These are phyloP conservation scores for Plecotus auritus DNA, from an alignment of 2,113 vertebrate genomes.

Conservation along the genomic window DNA sequence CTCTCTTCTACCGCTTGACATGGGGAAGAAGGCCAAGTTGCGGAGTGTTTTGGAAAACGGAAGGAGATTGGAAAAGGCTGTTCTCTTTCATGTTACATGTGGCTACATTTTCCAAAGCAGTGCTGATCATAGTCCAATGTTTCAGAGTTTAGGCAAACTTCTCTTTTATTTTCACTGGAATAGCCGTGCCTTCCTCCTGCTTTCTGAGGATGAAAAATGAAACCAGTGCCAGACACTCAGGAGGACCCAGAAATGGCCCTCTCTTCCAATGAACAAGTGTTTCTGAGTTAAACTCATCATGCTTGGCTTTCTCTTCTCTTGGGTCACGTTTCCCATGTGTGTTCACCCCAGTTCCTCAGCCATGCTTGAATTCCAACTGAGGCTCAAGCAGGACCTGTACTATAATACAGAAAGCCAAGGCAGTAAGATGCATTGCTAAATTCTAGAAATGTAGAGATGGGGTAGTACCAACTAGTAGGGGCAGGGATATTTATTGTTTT, in stretches of 20 bases:
- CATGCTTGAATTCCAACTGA: background rate
- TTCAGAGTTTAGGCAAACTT: background rate
- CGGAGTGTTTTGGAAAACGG: background rate
- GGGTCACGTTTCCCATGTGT: background rate
- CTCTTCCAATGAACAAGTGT: background rate
- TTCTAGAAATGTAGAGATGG: background rate
- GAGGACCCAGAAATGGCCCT: background rate
- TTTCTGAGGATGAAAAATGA: background rate
- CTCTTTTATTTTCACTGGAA: background rate
- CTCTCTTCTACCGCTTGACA: background rate
- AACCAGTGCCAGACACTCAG: background rate
- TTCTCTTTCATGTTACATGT: background rate
- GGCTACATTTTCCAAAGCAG: background rate
- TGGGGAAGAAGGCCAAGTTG: background rate
- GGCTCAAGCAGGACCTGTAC: background rate
- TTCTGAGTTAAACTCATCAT: background rate
- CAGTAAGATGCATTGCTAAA: background rate
- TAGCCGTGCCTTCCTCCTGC: background rate
- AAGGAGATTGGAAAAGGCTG: background rate
- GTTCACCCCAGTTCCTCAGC: background rate
- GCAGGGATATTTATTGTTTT: background rate
- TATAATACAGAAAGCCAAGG: background rate
- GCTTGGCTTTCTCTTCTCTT: background rate
- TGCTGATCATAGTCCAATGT: background rate
- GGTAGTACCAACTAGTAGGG: background rate